phyloP scores from a whole-genome alignment of 2,797 vertebrate species.

The Botia kubotai region DNA sequence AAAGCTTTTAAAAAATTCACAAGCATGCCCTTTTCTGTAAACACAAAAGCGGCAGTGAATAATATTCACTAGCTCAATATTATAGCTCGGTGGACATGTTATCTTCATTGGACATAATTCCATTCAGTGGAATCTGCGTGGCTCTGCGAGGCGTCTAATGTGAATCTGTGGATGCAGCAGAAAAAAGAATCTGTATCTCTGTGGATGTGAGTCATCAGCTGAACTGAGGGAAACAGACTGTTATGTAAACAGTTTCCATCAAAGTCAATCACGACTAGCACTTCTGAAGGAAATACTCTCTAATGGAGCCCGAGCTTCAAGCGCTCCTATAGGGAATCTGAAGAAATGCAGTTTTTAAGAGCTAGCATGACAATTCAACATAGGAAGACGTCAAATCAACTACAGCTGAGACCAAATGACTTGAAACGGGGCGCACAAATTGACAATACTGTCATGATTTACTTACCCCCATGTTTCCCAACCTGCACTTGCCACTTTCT shows the following conservation, averaged over 20 bases:
- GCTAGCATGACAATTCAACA: constrained; percentile 1
- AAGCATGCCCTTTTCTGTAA: constrained; percentile 24
- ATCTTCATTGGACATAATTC: neutral
- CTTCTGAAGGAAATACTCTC: constrained; percentile 5
- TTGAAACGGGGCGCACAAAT: neutral
- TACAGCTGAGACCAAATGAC: constrained; percentile 3
- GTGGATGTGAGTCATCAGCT: constrained; percentile 17
- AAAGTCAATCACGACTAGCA: constrained; percentile 22
- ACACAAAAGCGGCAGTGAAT: neutral
- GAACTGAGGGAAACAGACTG: neutral
- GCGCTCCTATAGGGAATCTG: constrained; percentile 7
- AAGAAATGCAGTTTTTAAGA: constrained; percentile 5
- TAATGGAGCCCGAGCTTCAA: constrained; percentile 16
- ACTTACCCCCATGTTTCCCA: neutral
- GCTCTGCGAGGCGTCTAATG: neutral
- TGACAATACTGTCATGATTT: constrained; percentile 6
- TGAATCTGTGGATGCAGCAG: neutral
- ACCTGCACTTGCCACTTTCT: neutral
- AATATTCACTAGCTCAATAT: neutral
- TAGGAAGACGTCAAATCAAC: neutral
- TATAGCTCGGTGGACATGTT: neutral
- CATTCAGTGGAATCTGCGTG: neutral
- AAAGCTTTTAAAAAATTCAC: constrained; percentile 39
- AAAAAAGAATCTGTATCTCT: constrained; percentile 16
- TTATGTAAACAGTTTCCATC: constrained; percentile 31